Percentiles rank a stretch among this genome's conserved stretches.
Conservation (phyloP, 2,888 invertebrate genomes). For the Tupiocoris notatus region DNA sequence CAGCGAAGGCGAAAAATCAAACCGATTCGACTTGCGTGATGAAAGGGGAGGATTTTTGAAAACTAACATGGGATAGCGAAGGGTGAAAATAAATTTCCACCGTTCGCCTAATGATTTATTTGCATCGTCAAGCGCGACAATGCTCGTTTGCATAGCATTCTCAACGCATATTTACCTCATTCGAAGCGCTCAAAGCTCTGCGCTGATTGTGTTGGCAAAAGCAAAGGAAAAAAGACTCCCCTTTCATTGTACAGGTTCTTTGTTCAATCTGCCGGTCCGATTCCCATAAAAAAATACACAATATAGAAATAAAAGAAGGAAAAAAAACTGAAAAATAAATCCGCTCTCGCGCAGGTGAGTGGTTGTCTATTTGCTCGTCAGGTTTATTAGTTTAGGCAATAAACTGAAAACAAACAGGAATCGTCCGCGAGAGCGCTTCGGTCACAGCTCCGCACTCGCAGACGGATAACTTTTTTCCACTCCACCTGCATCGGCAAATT, state of each 20-base stretch:
- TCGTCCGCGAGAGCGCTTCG: not conserved
- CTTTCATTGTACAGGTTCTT: conserved; percentile 25
- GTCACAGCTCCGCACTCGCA: too few relatives aligned
- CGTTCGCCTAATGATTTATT: conserved; percentile 34
- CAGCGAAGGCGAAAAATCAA: not conserved
- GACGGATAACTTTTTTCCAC: too few relatives aligned
- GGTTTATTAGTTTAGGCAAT: not conserved
- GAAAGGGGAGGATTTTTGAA: conserved; percentile 20
- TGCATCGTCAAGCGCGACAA: conserved; percentile 27
- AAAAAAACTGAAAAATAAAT: not conserved
- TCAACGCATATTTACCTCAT: conserved; percentile 37
- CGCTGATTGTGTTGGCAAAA: conserved; percentile 34
- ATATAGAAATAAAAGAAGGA: not conserved
- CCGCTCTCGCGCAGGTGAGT: not conserved
- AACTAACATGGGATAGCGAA: not conserved
- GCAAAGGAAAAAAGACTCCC: conserved; percentile 15
- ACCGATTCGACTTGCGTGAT: not conserved
- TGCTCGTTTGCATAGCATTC: conserved; percentile 35
- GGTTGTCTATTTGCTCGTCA: not conserved
- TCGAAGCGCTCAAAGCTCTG: conserved; percentile 23
- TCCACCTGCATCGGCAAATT: too few relatives aligned
- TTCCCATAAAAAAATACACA: too few relatives aligned
- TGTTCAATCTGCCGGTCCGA: conserved; percentile 16
- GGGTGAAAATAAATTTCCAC: conserved; percentile 15
- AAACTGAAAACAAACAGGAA: not conserved